These are phyloP conservation scores for Telmatherina bonti DNA, from an alignment of 2,797 vertebrate species.

Conservation along the genomic window DNA sequence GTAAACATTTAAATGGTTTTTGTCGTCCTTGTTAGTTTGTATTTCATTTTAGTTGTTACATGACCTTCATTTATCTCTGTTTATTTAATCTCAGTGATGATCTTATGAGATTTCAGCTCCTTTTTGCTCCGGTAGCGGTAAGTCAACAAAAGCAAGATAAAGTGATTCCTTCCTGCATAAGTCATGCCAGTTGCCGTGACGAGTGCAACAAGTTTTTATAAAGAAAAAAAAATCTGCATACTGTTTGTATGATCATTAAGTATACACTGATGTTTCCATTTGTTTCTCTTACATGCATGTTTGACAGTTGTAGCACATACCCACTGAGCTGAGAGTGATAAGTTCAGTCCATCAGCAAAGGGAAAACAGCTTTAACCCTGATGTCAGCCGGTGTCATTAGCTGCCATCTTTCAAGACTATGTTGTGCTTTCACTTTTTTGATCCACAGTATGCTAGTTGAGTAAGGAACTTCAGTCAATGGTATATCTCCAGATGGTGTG, in stretches of 20 bases:
- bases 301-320: slow-evolving; percentile 10
- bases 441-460: slow-evolving; percentile 19
- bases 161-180: background rate
- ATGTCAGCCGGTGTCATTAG: slow-evolving; percentile 32
- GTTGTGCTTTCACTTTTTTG: slow-evolving; percentile 34
- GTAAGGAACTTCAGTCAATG: slow-evolving; percentile 1
- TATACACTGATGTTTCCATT: background rate
- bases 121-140: background rate
- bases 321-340: slow-evolving; percentile 2
- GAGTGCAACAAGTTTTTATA: too few species aligned
- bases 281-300: slow-evolving; percentile 8
- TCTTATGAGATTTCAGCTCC: background rate
- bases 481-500: slow-evolving; percentile 20
- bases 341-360: slow-evolving; percentile 7
- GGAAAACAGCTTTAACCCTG: slow-evolving; percentile 8
- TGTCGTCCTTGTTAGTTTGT: background rate
- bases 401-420: slow-evolving; percentile 34
- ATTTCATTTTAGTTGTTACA: background rate
- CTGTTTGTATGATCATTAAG: background rate
- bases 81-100: background rate
- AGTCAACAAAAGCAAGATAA: background rate
- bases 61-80: background rate
- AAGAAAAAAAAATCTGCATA: background rate
- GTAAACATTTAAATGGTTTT: too few species aligned
- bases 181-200: background rate